Conservation (phyloP, 2,888 invertebrate species). For the Dicranocentrus wangi region DNA sequence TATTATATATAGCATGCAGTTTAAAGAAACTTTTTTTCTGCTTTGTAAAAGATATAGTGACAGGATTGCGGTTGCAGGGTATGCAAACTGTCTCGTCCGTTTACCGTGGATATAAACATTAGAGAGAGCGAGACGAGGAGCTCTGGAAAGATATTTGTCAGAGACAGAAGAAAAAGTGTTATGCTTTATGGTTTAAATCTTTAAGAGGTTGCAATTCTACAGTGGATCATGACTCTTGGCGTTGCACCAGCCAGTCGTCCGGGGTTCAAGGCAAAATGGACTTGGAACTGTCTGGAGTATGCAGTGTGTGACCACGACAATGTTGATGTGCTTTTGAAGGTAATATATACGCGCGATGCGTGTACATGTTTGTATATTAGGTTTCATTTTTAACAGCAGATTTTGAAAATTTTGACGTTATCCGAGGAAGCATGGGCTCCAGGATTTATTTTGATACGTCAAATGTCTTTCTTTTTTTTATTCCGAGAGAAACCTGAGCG, state of each 20-base stretch:
- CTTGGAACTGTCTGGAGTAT: background rate
- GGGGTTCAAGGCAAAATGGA: background rate
- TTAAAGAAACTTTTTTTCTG: no score
- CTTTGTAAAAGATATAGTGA: background rate
- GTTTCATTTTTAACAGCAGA: no score
- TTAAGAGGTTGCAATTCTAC: background rate
- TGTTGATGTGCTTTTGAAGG: no score
- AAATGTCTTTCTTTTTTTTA: no score
- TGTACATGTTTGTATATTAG: no score
- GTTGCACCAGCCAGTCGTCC: background rate
- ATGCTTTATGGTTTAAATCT: constrained; percentile 3
- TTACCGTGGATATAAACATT: background rate
- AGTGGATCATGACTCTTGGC: background rate
- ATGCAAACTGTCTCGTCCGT: background rate
- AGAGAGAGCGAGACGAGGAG: background rate
- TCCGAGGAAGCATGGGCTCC: no score
- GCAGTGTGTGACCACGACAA: background rate
- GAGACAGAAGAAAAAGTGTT: background rate
- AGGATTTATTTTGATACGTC: no score
- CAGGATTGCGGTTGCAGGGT: background rate
- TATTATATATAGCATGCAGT: no score
- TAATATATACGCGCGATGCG: no score
- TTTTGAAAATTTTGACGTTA: no score
- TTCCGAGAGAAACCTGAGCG: no score
- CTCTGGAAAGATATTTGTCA: background rate